A percentile compares a stretch with the other conserved stretches of the same genome.
Conservation (phyloP, 2,888 invertebrate genomes). For the Piscicola geometra region DNA sequence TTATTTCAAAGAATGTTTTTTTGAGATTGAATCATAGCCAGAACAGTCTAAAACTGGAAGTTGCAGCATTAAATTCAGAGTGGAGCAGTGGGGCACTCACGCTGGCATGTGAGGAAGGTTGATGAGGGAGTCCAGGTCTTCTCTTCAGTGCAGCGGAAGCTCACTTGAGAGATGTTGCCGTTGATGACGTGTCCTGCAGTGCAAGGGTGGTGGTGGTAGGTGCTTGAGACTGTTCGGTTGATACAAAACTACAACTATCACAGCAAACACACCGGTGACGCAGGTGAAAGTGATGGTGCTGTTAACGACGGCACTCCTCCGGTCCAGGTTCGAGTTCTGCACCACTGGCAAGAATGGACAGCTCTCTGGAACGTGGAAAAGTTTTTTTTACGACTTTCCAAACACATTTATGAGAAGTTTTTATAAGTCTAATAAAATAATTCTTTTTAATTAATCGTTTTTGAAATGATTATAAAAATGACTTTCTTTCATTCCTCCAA, state of each 20-base stretch:
- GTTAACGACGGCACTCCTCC: constrained; percentile 36
- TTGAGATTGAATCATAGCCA: too few species aligned
- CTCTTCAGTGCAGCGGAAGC: constrained; percentile 38
- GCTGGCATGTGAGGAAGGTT: constrained; percentile 36
- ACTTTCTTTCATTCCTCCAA: neutral
- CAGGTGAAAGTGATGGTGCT: constrained; percentile 42
- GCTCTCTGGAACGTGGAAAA: constrained; percentile 37
- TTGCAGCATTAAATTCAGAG: too few species aligned
- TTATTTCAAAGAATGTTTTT: constrained; percentile 1
- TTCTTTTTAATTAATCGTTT: too few species aligned
- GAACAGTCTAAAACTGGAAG: too few species aligned
- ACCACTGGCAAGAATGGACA: constrained; percentile 40
- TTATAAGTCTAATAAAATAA: too few species aligned
- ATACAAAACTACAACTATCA: too few species aligned
- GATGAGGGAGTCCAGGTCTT: constrained; percentile 38
- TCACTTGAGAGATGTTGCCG: constrained; percentile 40
- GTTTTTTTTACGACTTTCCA: neutral
- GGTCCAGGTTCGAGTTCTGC: constrained; percentile 26
- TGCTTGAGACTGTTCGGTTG: too few species aligned
- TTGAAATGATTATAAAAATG: neutral
- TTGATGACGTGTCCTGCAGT: constrained; percentile 28
- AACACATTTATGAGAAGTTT: too few species aligned
- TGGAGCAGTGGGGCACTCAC: constrained; percentile 33
- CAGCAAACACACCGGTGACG: too few species aligned
- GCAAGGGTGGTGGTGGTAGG: too few species aligned